Evolutionary conservation across 2,888 invertebrate species (phyloP).

Genomic region (Caenorhabditis sp.): DNA sequence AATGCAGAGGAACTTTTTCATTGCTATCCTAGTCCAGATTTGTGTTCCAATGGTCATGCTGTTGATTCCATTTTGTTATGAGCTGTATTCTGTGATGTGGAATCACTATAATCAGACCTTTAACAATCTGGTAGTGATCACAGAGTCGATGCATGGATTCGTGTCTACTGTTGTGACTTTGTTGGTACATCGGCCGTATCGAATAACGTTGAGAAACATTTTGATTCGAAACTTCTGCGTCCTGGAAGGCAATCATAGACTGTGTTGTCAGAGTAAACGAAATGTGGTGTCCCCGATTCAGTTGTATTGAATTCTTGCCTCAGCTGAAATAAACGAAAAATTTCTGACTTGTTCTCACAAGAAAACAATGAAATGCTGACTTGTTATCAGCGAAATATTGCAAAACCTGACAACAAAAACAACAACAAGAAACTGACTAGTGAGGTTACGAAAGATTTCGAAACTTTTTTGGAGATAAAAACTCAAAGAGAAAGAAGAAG

Average conservation of each 20-base stretch:
- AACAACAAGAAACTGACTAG: not conserved
- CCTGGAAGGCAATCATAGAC: not conserved
- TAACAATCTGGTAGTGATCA: slow-evolving; percentile 8
- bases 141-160: not conserved
- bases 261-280: not conserved
- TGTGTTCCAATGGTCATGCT: slow-evolving; percentile 4
- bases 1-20: slow-evolving; percentile 16
- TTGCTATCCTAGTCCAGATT: slow-evolving; percentile 5
- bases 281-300: not conserved
- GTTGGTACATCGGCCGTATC: slow-evolving; percentile 4
- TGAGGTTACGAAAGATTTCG: slow-evolving; percentile 9
- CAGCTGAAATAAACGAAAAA: not conserved
- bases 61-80: slow-evolving; percentile 2
- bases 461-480: not conserved
- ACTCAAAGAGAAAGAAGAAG: not conserved
- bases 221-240: not conserved
- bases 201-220: not conserved
- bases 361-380: not conserved
- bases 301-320: slow-evolving; percentile 2
- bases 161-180: slow-evolving; percentile 16
- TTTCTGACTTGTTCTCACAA: not conserved
- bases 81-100: not conserved
- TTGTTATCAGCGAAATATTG: not conserved
- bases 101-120: slow-evolving; percentile 11
- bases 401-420: not conserved